Percentiles rank a stretch among this genome's conserved stretches.
Conservation (phyloP, 2,797 vertebrate genomes). For the Microctenopoma steveboyesi region DNA sequence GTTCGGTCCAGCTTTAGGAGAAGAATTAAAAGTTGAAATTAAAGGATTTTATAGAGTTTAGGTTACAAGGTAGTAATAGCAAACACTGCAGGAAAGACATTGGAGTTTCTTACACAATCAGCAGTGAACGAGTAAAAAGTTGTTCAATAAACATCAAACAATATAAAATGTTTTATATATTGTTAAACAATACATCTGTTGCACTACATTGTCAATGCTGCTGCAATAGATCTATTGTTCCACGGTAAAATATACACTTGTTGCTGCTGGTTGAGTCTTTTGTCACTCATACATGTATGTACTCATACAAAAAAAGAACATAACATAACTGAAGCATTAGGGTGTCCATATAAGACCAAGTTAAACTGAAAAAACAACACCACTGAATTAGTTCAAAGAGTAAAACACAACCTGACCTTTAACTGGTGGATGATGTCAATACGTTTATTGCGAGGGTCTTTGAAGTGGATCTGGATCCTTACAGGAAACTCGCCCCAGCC, state of each 20-base stretch:
- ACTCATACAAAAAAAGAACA: background rate
- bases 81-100: too few relatives aligned
- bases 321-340: background rate
- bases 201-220: background rate
- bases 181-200: background rate
- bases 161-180: background rate
- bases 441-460: slow-evolving; percentile 97
- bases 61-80: background rate
- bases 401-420: slow-evolving; percentile 83
- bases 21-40: slow-evolving; percentile 35
- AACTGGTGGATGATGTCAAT: slow-evolving; percentile 99
- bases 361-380: too few relatives aligned
- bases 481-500: slow-evolving; percentile 99
- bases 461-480: slow-evolving; percentile 98
- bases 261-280: background rate
- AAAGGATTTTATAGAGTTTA: background rate
- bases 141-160: background rate
- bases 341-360: background rate
- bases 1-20: slow-evolving; percentile 93
- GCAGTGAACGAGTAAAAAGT: background rate
- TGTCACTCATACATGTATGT: background rate
- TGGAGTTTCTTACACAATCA: too few relatives aligned
- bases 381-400: too few relatives aligned
- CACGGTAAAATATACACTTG: background rate
- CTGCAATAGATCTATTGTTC: background rate